Conservation (phyloP, 2,888 invertebrate species). For the Harpagoxenus sublaevis region DNA sequence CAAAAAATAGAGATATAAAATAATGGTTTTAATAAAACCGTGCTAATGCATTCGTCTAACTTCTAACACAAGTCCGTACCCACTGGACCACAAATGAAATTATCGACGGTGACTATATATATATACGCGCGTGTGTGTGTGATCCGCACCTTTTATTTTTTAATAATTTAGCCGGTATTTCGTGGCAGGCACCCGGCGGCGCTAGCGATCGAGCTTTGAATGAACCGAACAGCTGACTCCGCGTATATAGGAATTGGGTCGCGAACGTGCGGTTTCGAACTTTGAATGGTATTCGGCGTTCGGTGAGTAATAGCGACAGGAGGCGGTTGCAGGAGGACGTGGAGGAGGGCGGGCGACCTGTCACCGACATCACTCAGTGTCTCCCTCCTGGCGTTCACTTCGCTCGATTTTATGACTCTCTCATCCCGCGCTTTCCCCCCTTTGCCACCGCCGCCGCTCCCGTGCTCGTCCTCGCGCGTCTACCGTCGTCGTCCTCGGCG, state of each 20-base stretch:
- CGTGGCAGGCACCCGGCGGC: conserved; percentile 64
- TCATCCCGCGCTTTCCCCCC: conserved; percentile 69
- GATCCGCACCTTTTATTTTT: not conserved
- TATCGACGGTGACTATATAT: not conserved
- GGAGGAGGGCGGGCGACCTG: conserved; percentile 77
- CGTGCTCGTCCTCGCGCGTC: conserved; percentile 47
- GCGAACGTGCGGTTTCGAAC: conserved; percentile 83
- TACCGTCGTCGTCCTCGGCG: conserved; percentile 43
- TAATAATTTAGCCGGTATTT: conserved; percentile 62
- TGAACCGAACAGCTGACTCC: conserved; percentile 82
- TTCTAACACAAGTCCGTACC: not conserved
- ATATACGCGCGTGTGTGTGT: not conserved
- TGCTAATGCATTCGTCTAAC: not conserved
- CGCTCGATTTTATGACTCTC: conserved; percentile 82
- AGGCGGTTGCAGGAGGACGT: conserved; percentile 69
- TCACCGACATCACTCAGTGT: conserved; percentile 83
- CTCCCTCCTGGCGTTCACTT: conserved; percentile 78
- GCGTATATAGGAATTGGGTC: conserved; percentile 83
- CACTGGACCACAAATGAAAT: not conserved
- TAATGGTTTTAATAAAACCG: not conserved
- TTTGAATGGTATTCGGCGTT: conserved; percentile 83
- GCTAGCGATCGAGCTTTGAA: conserved; percentile 75
- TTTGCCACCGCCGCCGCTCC: conserved; percentile 41
- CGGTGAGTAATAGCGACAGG: conserved; percentile 83
- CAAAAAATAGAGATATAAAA: not conserved